phyloP scores from a whole-genome alignment of 1,140 invertebrate species.

The Rhagoletis zephyria region DNA sequence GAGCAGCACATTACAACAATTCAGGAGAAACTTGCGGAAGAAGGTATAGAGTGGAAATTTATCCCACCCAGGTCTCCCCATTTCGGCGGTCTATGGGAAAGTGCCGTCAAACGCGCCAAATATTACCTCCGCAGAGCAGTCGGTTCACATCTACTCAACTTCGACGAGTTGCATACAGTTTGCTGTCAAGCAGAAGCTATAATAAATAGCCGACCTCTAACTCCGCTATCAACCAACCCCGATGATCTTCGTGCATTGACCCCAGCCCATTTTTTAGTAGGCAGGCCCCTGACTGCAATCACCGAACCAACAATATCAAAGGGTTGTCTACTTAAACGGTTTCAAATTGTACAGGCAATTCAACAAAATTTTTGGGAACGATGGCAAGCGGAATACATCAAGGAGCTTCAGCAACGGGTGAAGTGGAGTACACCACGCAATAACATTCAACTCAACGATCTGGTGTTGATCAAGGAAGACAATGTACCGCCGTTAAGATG shows the following conservation, averaged over 20 bases:
- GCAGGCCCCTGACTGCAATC: background rate
- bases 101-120: conserved; percentile 38
- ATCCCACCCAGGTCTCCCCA: too few species aligned
- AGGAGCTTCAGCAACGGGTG: conserved; percentile 61
- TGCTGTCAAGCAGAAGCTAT: conserved; percentile 17
- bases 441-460: conserved; percentile 60
- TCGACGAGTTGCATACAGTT: too few species aligned
- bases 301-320: background rate
- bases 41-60: too few species aligned
- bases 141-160: background rate
- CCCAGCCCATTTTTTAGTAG: conserved; percentile 52
- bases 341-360: background rate
- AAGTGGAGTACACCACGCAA: conserved; percentile 63
- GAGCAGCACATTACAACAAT: too few species aligned
- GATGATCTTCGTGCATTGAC: conserved; percentile 22
- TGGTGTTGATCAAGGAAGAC: conserved; percentile 71
- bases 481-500: conserved; percentile 68
- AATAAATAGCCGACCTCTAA: conserved; percentile 49
- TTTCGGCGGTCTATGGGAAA: conserved; percentile 24
- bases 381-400: conserved; percentile 64
- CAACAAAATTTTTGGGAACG: conserved; percentile 50
- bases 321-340: background rate
- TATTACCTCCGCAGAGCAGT: background rate
- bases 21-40: too few species aligned
- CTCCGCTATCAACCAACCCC: background rate